Evolutionary conservation across 2,888 invertebrate species (phyloP).

Genomic region (Tetragnatha montana): DNA sequence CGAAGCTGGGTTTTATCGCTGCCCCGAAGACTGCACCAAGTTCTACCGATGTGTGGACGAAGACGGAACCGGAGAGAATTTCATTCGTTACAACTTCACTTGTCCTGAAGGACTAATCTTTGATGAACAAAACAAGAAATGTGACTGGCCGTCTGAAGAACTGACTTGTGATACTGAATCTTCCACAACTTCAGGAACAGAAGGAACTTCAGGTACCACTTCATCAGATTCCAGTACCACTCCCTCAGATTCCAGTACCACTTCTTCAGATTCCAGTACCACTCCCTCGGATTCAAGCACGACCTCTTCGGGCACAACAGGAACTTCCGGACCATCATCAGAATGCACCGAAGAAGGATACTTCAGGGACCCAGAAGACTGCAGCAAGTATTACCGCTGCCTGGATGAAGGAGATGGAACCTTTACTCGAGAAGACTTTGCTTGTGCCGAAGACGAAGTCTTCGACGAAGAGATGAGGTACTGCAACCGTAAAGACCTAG

Average conservation of each 20-base stretch:
- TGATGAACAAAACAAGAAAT: conserved; percentile 79
- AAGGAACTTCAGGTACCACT: conserved; percentile 4
- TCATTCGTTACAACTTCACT: conserved; percentile 83
- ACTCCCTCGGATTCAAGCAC: background rate
- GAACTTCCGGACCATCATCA: conserved; percentile 1
- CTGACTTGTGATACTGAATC: conserved; percentile 82
- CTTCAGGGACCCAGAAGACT: conserved; percentile 72
- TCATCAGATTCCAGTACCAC: conserved; percentile 14
- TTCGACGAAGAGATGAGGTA: conserved; percentile 67
- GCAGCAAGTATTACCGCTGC: conserved; percentile 72
- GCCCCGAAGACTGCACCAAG: conserved; percentile 75
- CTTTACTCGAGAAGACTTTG: conserved; percentile 53
- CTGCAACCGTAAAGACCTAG: conserved; percentile 51
- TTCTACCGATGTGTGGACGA: conserved; percentile 89
- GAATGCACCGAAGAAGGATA: conserved; percentile 72
- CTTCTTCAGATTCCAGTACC: background rate
- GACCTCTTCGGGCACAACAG: background rate
- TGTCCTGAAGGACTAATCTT: conserved; percentile 87
- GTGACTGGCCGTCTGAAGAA: conserved; percentile 87
- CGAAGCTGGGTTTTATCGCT: conserved; percentile 70
- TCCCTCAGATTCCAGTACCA: conserved; percentile 2
- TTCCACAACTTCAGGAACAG: conserved; percentile 8
- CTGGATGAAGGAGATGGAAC: conserved; percentile 63
- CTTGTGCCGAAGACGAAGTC: conserved; percentile 61
- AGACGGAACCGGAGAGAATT: conserved; percentile 83